phyloP scores from a whole-genome alignment of 1,140 invertebrate species.

The Odontomachus brunneus region DNA sequence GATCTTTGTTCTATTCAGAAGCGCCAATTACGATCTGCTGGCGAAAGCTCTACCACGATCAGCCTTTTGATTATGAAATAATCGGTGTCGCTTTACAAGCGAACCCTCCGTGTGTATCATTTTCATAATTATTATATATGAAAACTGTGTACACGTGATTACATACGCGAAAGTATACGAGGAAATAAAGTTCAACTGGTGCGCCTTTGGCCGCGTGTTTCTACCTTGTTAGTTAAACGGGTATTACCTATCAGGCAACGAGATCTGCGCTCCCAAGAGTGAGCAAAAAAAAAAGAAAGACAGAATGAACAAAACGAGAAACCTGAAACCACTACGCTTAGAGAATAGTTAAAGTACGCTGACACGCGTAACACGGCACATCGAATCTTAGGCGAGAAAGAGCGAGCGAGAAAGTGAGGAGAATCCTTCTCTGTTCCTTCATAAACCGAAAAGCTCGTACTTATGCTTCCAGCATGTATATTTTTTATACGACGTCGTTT shows the following conservation, averaged over 20 bases:
- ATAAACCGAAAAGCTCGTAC: slow-evolving; percentile 67
- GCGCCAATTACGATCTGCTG: too few relatives aligned
- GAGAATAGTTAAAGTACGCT: slow-evolving; percentile 24
- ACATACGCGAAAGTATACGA: background rate
- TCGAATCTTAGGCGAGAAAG: slow-evolving; percentile 32
- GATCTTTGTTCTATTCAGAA: too few relatives aligned
- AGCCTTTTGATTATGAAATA: too few relatives aligned
- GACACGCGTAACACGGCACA: background rate
- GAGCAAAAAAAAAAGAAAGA: background rate
- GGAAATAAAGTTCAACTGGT: slow-evolving; percentile 14
- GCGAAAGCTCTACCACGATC: too few relatives aligned
- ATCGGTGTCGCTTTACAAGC: too few relatives aligned
- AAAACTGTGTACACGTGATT: too few relatives aligned
- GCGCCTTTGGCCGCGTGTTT: background rate
- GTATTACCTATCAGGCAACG: slow-evolving; percentile 3
- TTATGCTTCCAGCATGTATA: slow-evolving; percentile 79
- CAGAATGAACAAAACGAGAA: too few relatives aligned
- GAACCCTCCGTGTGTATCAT: background rate
- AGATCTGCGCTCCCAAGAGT: background rate
- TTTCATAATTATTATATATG: background rate
- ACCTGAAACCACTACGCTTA: slow-evolving; percentile 29
- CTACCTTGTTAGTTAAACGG: slow-evolving; percentile 17
- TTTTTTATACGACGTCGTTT: slow-evolving; percentile 78
- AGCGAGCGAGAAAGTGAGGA: too few relatives aligned
- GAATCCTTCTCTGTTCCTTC: slow-evolving; percentile 24